These are phyloP conservation scores for Tyria jacobaeae DNA, from an alignment of 2,888 invertebrate genomes.

Conservation along the genomic window DNA sequence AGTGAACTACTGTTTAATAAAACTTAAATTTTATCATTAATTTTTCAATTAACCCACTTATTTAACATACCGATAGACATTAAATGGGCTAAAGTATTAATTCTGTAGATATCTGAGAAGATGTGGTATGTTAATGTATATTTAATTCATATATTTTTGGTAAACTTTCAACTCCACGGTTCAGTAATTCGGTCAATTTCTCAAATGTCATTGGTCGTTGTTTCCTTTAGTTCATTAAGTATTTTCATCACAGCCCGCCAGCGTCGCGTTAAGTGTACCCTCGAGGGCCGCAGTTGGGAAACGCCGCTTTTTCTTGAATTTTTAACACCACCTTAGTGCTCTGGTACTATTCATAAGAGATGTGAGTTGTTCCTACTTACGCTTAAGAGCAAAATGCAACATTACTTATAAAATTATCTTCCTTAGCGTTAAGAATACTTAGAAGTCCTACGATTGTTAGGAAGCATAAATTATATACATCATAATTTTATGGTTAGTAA, in stretches of 20 bases:
- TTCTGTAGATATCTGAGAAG: background rate
- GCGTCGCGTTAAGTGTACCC: conserved; percentile 68
- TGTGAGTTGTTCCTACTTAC: conserved; percentile 34
- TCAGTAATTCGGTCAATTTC: conserved; percentile 31
- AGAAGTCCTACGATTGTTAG: too few species aligned
- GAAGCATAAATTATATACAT: too few species aligned
- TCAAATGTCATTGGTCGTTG: conserved; percentile 52
- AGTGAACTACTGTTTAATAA: background rate
- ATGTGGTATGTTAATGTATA: background rate
- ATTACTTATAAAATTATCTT: conserved; percentile 5
- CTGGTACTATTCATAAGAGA: conserved; percentile 56
- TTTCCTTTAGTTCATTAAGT: conserved; percentile 65
- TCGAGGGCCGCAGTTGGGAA: conserved; percentile 68
- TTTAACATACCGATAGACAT: background rate
- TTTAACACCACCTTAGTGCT: conserved; percentile 71
- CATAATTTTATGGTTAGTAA: too few species aligned
- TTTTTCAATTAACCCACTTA: background rate
- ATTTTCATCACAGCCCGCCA: conserved; percentile 69
- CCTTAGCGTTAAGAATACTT: background rate
- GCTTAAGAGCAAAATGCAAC: conserved; percentile 39
- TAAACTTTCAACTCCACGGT: conserved; percentile 21
- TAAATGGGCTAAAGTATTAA: background rate
- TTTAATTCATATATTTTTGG: conserved; percentile 6
- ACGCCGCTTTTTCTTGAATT: conserved; percentile 76
- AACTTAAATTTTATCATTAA: background rate